Base-by-base conservation (phyloP, 2,113 vertebrate genomes). In the Lampris megalopsis region DNA sequence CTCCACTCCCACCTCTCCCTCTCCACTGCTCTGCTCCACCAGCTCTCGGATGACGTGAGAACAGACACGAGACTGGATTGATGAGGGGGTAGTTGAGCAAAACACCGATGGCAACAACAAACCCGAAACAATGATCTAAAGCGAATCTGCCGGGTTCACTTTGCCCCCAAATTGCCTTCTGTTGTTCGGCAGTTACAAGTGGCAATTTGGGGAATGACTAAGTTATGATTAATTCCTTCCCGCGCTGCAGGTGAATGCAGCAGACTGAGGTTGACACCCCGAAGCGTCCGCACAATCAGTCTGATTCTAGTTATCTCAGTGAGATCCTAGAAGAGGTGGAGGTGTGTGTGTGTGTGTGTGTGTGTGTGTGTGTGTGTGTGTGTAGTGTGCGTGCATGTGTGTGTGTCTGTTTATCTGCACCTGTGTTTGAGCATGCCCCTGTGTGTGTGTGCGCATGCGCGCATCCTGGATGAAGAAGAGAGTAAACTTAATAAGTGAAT, bases 141-240 rank as follows among this genome's bases (percentile, higher is more conserved):
- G 80, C 40, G 36, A 69, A 64, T 76, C 60, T 66, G 24, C 1
- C 0, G 36, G 65, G 49, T 24, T 65, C 37, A 73, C 36, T 7
- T 2, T 47, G 45, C 37, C 58, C 24, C 35, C 1, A 53, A 9
- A 73, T 79, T 56, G 41, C 69, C 42, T 75, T 48, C 7, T 10
- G 0, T 71, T 79, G 63, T 41, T 80, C 1, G 43, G 37, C 37
- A 65, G 6, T 77, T 62, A 63, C 57, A 77, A 70, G 74, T 56
- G n/a, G 54, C 71, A 69, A 71, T 79, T 75, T 65, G 63, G 75
- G 61, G 66, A 84, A 86, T 50, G 61, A 80, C 80, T 79, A 53
- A 82, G 58, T 75, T 80, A 67, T 79, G 80, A 87, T 91, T 80
- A 75, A 85, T 86, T 87, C 63, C 84, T 80, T 75, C 45, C 62